Base-by-base conservation (phyloP, 2,797 vertebrate species). In the Spinus pinus region DNA sequence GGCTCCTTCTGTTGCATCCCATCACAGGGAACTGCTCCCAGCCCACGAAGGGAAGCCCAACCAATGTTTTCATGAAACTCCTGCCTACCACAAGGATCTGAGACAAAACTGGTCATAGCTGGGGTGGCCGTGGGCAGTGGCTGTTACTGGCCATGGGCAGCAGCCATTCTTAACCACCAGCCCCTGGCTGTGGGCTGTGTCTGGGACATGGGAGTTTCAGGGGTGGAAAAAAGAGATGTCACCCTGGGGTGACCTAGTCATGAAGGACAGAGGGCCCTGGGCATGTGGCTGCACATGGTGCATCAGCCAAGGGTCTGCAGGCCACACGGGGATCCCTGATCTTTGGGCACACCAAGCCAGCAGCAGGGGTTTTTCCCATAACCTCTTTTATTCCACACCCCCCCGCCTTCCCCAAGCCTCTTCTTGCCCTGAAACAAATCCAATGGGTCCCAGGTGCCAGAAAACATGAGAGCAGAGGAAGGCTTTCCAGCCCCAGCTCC, bases 231-330 rank as follows among this genome's bases (percentile, higher is more conserved):
- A 24, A 33, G 28, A 54, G 50, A 0, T 50, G 70, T 69, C 58
- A 31, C 46, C 24, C 21, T 14, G 27, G 9, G 18, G 28, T 33
- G 41, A n/a, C 81, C 24, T 46, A 49, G 33, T 15, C 31, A 2
- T 0, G 0, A 10, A 30, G 44, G 21, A 30, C 10, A 11, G 67
- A 28, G 51, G 10, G 22, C 21, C 2, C 37, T 4, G 14, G 39
- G 20, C 6, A 1, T 3, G 6, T 20, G 24, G 64, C n/a, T 73
- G 44, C 30, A 14, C 9, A 5, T 0, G 0, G 9, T 14, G 22
- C 35, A 8, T 30, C 28, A 37, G 54, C 30, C 0, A 6, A 31
- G 31, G 51, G 15, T 51, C 85, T 79, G 50, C 2, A 3, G 64
- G 51, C 33, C 16, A 3, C 1, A 0, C 8, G 4, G 1, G 2